These are phyloP conservation scores for Cheilosia soror DNA, from an alignment of 2,888 invertebrate species.

Conservation along the genomic window DNA sequence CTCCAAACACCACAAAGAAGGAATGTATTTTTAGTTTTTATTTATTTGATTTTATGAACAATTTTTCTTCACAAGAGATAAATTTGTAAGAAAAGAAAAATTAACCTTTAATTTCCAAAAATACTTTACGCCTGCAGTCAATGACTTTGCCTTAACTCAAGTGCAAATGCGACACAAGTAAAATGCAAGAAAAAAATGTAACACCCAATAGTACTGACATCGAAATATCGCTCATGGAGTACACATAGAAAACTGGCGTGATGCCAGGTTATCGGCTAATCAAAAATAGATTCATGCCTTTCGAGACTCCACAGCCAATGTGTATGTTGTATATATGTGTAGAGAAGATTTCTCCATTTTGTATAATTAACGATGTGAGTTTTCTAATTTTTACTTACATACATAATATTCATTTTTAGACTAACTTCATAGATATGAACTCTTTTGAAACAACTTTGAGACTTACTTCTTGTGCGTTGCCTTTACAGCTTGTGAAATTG, in stretches of 20 bases:
- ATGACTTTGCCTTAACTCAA: slow-evolving; percentile 49
- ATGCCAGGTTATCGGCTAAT: slow-evolving; percentile 68
- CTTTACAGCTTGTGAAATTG: background rate
- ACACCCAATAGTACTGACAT: slow-evolving; percentile 31
- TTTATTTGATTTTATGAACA: slow-evolving; percentile 10
- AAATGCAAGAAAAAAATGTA: slow-evolving; percentile 52
- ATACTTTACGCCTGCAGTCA: slow-evolving; percentile 60
- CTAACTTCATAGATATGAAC: slow-evolving; percentile 49
- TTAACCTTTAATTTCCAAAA: slow-evolving; percentile 57
- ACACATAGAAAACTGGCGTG: slow-evolving; percentile 52
- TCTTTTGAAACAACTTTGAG: slow-evolving; percentile 18
- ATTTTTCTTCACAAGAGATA: slow-evolving; percentile 4
- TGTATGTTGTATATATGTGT: slow-evolving; percentile 24
- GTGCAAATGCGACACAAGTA: slow-evolving; percentile 53
- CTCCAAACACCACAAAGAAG: background rate
- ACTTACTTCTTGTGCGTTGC: background rate
- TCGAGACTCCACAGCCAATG: slow-evolving; percentile 51
- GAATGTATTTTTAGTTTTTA: slow-evolving; percentile 1
- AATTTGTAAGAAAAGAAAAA: slow-evolving; percentile 17
- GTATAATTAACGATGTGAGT: slow-evolving; percentile 42
- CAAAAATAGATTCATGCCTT: slow-evolving; percentile 70
- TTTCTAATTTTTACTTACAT: slow-evolving; percentile 19
- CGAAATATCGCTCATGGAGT: slow-evolving; percentile 56
- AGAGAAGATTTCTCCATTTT: slow-evolving; percentile 56
- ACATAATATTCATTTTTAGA: slow-evolving; percentile 3